Evolutionary conservation across 2,113 vertebrate genomes (phyloP), one percentile per base, ranked within the genome.

Genomic region (Malurus cyaneus): DNA sequence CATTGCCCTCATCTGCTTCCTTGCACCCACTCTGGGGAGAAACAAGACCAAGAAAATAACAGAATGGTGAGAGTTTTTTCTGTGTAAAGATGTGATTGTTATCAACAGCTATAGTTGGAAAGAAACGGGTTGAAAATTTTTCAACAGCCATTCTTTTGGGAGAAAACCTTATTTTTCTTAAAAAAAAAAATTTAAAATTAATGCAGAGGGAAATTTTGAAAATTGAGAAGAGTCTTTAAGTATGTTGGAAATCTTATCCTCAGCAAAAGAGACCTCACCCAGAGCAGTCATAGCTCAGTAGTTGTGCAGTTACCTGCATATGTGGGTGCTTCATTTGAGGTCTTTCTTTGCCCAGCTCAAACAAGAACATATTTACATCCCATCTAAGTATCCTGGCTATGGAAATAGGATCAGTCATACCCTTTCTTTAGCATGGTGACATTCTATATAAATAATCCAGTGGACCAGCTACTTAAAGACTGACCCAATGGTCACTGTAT

Each of bases 11-110:
- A 16, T 65, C 65, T 79, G 24, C 10, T 56, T 76, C n/a, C 19
- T 70, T 79, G 49, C 4, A 79, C 2, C 1, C 0, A 0, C 5
- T 39, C 26, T 78, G 21, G 53, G 49, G 18, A 85, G 49, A 88
- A 80, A 86, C 19, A 82, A 86, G 39, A 41, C 13, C 52, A 59
- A 46, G 13, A 76, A 49, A 47, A 62, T 20, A 81, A 52, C 28
- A 42, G 53, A 54, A 69, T 4, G 70, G 36, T 8, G 36, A 12
- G 29, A 29, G 12, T 3, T 73, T 34, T 5, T n/a, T 41, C 44
- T 61, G 0, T n/a, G 14, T 50, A 59, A 74, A 62, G 17, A 65
- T 10, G 7, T 8, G 14, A 46, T 78, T 57, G 8, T 78, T 78
- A 53, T 34, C n/a, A 61, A 57, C 7, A 78, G 17, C 1, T 1